These are phyloP conservation scores for Corapipo altera DNA, from an alignment of 2,113 vertebrate genomes.

Conservation along the genomic window DNA sequence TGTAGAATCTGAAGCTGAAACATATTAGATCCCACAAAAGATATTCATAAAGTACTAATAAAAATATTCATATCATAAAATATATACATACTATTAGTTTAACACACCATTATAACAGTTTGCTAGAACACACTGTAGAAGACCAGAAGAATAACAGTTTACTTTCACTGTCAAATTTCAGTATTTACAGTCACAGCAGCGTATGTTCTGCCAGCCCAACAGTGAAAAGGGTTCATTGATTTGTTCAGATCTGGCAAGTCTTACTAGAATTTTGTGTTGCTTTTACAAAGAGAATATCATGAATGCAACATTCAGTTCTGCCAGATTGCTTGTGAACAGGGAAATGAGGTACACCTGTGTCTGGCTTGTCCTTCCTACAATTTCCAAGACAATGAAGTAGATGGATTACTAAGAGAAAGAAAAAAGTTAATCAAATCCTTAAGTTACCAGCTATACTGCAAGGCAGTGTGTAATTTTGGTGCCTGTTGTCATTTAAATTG, in stretches of 20 bases:
- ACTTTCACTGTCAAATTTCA: background rate
- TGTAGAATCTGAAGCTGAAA: background rate
- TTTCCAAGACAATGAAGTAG: background rate
- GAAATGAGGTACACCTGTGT: background rate
- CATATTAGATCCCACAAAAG: background rate
- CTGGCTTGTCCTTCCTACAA: background rate
- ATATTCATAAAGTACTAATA: background rate
- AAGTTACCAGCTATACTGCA: background rate
- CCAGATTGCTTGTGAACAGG: background rate
- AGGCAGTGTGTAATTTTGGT: background rate
- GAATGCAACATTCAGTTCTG: background rate
- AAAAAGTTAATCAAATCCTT: background rate
- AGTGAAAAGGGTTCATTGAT: background rate
- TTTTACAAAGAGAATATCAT: background rate
- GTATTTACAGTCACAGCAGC: background rate
- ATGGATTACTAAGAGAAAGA: background rate
- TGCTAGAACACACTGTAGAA: background rate
- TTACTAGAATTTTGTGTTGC: background rate
- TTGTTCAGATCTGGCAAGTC: background rate
- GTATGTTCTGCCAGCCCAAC: background rate
- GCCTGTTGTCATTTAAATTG: background rate
- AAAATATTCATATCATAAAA: background rate
- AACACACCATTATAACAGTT: background rate
- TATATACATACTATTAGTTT: background rate
- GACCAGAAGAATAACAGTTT: background rate